Evolutionary conservation across 2,888 invertebrate species (phyloP).

Genomic region (Microctonus brassicae): DNA sequence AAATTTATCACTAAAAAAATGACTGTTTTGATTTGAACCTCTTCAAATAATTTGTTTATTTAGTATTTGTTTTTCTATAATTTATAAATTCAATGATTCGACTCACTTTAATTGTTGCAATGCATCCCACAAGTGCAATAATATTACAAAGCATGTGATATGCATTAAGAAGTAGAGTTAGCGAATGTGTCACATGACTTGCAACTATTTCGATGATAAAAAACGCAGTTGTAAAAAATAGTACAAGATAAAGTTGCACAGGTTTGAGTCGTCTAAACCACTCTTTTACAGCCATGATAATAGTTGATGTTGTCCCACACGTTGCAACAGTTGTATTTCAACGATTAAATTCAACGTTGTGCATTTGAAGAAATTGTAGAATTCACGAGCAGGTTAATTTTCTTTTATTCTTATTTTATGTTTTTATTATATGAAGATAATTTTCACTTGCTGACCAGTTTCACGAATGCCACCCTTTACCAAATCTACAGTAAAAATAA

Average conservation of each 20-base stretch:
- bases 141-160: conserved; percentile 96
- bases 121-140: conserved; percentile 85
- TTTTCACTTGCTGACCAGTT: conserved; percentile 11
- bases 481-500: conserved; percentile 9
- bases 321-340: neutral
- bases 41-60: no score
- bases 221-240: conserved; percentile 80
- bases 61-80: no score
- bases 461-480: neutral
- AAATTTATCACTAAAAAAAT: no score
- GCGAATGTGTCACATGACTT: conserved; percentile 90
- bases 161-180: conserved; percentile 91
- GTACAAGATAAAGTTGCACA: conserved; percentile 80
- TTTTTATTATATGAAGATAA: neutral
- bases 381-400: neutral
- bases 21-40: no score
- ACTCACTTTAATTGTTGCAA: conserved; percentile 82
- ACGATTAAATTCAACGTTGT: neutral
- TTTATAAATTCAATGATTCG: neutral
- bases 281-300: conserved; percentile 82
- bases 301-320: neutral
- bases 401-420: neutral
- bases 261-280: conserved; percentile 82
- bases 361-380: neutral
- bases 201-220: conserved; percentile 87